These are phyloP conservation scores for Troides helena DNA, from an alignment of 2,888 invertebrate species.

Conservation along the genomic window DNA sequence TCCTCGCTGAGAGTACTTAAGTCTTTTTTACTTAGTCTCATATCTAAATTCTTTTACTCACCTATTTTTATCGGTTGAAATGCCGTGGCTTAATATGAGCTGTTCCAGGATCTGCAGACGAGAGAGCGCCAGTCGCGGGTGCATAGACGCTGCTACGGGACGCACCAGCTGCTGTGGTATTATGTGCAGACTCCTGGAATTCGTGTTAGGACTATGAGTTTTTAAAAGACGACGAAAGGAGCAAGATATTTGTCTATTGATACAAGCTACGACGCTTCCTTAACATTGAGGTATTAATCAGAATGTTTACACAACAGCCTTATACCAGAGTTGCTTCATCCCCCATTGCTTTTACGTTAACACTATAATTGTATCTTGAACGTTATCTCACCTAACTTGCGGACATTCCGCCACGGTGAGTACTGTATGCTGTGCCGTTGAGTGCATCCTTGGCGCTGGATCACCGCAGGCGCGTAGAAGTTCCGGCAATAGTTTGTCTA, in stretches of 20 bases:
- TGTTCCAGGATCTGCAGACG: constrained; percentile 94
- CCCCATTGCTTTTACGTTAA: not conserved
- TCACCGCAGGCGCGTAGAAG: constrained; percentile 92
- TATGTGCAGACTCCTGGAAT: constrained; percentile 85
- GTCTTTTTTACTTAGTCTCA: not conserved
- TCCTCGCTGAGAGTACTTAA: no score
- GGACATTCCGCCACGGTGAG: constrained; percentile 91
- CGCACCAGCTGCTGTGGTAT: constrained; percentile 92
- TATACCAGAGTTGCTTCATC: not conserved
- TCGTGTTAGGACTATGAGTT: no score
- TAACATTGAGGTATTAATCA: no score
- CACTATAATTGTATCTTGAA: not conserved
- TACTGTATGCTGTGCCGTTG: constrained; percentile 92
- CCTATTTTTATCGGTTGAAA: constrained; percentile 93
- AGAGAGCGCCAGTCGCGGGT: constrained; percentile 91
- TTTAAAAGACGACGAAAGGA: no score
- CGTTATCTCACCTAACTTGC: constrained; percentile 82
- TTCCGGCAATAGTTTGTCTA: constrained; percentile 91
- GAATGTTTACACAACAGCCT: no score
- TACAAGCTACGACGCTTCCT: no score
- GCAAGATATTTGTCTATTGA: no score
- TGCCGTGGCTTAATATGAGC: constrained; percentile 89
- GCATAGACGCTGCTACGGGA: constrained; percentile 90
- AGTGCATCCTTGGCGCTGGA: constrained; percentile 91
- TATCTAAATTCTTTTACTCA: constrained; percentile 47